Evolutionary conservation across 2,888 invertebrate species (phyloP).

Genomic region (Eumacrocentrus americanus): DNA sequence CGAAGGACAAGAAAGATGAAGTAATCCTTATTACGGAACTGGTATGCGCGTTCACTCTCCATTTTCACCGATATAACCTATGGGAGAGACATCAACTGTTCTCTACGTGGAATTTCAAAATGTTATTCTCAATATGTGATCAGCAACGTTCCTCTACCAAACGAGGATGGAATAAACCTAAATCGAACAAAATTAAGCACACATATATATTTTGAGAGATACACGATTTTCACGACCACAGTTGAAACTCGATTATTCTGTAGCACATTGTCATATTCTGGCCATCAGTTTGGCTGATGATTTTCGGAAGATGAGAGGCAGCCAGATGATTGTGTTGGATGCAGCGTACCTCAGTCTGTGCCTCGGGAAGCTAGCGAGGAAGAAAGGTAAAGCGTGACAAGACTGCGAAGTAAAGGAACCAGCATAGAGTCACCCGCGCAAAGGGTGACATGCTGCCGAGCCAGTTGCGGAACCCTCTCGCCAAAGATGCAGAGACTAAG

Average conservation of each 20-base stretch:
- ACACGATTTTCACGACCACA: too few species aligned
- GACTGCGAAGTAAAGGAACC: constrained; percentile 59
- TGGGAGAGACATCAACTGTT: constrained; percentile 13
- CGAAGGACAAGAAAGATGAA: constrained; percentile 48
- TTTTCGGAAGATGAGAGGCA: too few species aligned
- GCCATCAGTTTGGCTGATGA: too few species aligned
- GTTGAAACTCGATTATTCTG: too few species aligned
- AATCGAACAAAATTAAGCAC: too few species aligned
- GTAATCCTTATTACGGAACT: constrained; percentile 50
- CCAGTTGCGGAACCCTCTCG: constrained; percentile 53
- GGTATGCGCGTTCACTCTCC: constrained; percentile 41
- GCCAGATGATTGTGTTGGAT: constrained; percentile 10
- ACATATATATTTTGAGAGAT: too few species aligned
- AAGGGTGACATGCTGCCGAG: constrained; percentile 61
- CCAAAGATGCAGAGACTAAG: constrained; percentile 5
- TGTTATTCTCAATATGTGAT: too few species aligned
- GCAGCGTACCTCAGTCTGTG: constrained; percentile 37
- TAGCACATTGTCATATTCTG: too few species aligned
- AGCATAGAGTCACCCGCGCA: constrained; percentile 60
- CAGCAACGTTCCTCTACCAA: too few species aligned
- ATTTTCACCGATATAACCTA: constrained; percentile 31
- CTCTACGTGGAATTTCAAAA: constrained; percentile 22
- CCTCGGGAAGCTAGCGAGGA: constrained; percentile 43
- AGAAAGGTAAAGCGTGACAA: constrained; percentile 58
- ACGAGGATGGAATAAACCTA: too few species aligned